Evolutionary conservation across 2,888 invertebrate genomes (phyloP).

Genomic region (Myathropa florea): DNA sequence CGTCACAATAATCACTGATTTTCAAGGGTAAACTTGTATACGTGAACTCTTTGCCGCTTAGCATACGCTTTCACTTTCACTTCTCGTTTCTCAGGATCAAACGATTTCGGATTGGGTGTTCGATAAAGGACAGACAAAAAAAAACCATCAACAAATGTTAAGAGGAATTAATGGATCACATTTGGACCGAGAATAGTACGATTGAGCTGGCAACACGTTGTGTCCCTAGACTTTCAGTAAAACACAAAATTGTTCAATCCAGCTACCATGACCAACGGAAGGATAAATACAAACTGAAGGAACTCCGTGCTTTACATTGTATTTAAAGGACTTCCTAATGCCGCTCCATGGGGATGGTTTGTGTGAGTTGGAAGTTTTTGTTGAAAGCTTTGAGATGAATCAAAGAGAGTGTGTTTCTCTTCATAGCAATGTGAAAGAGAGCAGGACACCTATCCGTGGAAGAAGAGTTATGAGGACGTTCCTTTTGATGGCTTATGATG

Average conservation of each 20-base stretch:
- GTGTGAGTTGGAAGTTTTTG: neutral
- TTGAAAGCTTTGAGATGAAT: neutral
- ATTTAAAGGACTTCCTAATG: conserved; percentile 24
- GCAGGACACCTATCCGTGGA: neutral
- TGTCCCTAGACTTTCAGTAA: neutral
- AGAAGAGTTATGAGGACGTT: neutral
- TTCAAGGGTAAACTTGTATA: neutral
- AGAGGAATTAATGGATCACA: neutral
- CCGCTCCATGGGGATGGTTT: neutral
- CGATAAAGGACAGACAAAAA: neutral
- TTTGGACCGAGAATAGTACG: neutral
- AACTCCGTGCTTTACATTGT: neutral
- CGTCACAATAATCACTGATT: neutral
- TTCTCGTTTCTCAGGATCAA: neutral
- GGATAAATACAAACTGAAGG: conserved; percentile 29
- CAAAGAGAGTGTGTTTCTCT: neutral
- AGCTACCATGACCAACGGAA: neutral
- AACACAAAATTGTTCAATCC: neutral
- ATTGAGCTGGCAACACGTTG: neutral
- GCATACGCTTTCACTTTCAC: conserved; percentile 32
- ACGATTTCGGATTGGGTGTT: neutral
- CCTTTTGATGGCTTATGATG: neutral
- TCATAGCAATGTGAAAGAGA: neutral
- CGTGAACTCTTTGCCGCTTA: neutral
- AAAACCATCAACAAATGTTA: neutral